Percentiles rank a stretch among this genome's conserved stretches.
Evolutionary conservation across 2,888 invertebrate species (phyloP).

Genomic region (Dysmachus trigonus): DNA sequence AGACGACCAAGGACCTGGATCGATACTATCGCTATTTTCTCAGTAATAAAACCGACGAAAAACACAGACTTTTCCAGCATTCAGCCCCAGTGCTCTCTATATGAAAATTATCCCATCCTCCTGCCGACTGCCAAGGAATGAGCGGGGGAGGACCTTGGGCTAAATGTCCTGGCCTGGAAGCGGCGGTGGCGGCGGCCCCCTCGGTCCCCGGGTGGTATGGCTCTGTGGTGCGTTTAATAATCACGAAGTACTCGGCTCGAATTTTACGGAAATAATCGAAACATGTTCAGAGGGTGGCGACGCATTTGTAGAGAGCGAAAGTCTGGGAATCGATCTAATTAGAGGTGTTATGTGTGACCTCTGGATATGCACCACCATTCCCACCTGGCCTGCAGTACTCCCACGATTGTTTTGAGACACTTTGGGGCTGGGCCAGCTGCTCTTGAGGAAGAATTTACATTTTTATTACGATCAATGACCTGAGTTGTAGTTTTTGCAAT

Average conservation of each 20-base stretch:
- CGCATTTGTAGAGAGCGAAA: background rate
- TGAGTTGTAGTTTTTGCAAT: no score
- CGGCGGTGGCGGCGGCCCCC: background rate
- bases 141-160: background rate
- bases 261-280: background rate
- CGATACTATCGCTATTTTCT: background rate
- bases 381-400: background rate
- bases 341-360: background rate
- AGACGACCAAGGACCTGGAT: background rate
- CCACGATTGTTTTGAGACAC: background rate
- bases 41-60: background rate
- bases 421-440: background rate
- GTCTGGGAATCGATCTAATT: background rate
- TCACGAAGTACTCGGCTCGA: background rate
- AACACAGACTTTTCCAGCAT: background rate
- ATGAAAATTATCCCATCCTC: background rate
- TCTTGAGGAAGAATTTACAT: background rate
- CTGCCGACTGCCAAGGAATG: background rate
- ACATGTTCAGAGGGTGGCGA: background rate
- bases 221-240: background rate
- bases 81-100: background rate
- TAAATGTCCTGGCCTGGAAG: background rate
- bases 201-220: background rate
- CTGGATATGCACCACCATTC: background rate
- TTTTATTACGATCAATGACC: background rate